Conservation (phyloP, 1,140 invertebrate species). For the Agrypnia vestita region DNA sequence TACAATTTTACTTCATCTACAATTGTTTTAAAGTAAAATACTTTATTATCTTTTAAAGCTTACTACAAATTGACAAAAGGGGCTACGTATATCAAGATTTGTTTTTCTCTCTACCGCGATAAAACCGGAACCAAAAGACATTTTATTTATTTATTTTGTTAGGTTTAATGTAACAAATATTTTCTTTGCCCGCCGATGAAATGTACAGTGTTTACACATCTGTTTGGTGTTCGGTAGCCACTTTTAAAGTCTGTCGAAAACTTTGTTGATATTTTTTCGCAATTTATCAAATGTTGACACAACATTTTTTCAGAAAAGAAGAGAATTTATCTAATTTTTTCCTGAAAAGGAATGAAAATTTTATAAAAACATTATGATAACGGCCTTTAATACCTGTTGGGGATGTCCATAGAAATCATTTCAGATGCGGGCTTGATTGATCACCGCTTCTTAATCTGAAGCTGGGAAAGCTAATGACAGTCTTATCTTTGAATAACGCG, state of each 20-base stretch:
- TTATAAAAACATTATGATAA: not conserved
- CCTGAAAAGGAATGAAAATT: conserved; percentile 4
- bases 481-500: not conserved
- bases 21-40: no score
- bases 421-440: not conserved
- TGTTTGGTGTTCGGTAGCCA: no score
- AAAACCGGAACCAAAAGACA: no score
- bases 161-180: no score
- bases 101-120: no score
- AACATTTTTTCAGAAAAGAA: not conserved
- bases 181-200: no score
- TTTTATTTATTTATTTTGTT: no score
- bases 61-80: no score
- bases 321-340: conserved; percentile 4
- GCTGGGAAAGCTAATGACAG: conserved; percentile 8
- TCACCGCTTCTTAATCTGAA: conserved; percentile 15
- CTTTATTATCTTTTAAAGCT: no score
- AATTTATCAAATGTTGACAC: conserved; percentile 25
- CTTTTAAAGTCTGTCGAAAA: not conserved
- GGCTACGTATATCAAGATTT: no score
- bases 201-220: no score
- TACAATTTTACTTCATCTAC: no score
- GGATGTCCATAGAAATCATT: not conserved
- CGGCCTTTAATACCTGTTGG: not conserved
- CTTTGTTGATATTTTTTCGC: conserved; percentile 15